A percentile compares a stretch with the other conserved stretches of the same genome.
Evolutionary conservation across 2,113 vertebrate species (phyloP).

Genomic region (Hydrochoerus hydrochaeris): DNA sequence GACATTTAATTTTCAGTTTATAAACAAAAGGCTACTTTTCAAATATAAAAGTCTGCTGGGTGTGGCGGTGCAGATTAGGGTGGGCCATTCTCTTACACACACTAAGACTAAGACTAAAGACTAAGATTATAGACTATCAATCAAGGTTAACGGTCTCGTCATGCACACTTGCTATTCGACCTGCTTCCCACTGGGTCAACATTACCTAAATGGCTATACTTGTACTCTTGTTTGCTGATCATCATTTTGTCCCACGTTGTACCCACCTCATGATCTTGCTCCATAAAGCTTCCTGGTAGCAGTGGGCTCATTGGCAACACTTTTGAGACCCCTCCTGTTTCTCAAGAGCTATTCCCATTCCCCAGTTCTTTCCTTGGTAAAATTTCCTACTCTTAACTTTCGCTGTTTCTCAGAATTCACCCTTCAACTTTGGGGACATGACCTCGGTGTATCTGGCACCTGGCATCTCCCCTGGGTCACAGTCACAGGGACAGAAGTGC

Average conservation of each 20-base stretch:
- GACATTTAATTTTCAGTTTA: background rate
- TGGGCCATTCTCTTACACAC: background rate
- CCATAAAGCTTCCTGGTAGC: too few relatives aligned
- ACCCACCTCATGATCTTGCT: background rate
- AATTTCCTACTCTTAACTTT: background rate
- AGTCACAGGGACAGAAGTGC: background rate
- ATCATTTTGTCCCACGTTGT: background rate
- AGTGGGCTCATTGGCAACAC: too few relatives aligned
- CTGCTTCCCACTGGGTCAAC: background rate
- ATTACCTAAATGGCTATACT: background rate
- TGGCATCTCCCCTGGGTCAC: background rate
- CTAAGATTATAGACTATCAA: too few relatives aligned
- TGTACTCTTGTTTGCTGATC: background rate
- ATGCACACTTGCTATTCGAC: background rate
- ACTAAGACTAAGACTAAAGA: background rate
- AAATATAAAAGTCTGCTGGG: constrained; percentile 9
- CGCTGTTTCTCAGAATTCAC: background rate
- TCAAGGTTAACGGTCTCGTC: too few relatives aligned
- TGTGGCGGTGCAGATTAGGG: background rate
- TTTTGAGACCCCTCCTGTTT: too few relatives aligned
- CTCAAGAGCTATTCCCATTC: background rate
- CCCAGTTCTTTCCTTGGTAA: background rate
- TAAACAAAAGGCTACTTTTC: background rate
- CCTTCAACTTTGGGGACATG: background rate
- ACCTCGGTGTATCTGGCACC: background rate